Percentiles rank a stretch among this genome's conserved stretches.
These are phyloP conservation scores for Holcopasites calliopsidis DNA, from an alignment of 1,140 invertebrate species.

Conservation along the genomic window DNA sequence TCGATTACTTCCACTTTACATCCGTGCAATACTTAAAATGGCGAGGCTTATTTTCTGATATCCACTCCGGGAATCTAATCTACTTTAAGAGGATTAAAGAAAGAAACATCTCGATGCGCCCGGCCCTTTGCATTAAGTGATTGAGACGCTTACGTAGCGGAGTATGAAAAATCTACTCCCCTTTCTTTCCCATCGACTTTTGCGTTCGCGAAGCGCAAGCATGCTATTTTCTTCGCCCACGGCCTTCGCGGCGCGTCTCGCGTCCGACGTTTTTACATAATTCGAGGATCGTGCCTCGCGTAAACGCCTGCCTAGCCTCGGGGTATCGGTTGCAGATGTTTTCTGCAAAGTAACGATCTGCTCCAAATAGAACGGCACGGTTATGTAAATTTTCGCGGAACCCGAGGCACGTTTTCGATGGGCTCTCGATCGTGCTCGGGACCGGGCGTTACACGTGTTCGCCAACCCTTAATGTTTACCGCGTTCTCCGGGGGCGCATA, in stretches of 20 bases:
- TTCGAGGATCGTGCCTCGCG: neutral
- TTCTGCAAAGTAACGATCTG: neutral
- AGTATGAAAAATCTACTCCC: neutral
- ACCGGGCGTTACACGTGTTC: slow-evolving; percentile 40
- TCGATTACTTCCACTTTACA: slow-evolving; percentile 4
- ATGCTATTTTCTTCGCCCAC: neutral
- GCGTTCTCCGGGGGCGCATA: slow-evolving; percentile 15
- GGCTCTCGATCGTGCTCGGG: neutral
- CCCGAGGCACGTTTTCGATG: neutral
- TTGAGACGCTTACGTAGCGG: neutral
- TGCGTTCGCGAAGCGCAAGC: neutral
- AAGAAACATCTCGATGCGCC: neutral
- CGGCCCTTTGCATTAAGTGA: neutral
- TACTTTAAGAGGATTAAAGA: neutral
- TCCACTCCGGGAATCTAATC: neutral
- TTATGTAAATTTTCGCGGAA: slow-evolving; percentile 14
- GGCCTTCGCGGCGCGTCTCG: neutral
- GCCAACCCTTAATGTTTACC: slow-evolving; percentile 41
- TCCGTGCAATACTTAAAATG: neutral
- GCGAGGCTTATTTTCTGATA: neutral
- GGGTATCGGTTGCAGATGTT: neutral
- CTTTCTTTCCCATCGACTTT: neutral
- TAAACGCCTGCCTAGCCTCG: too few relatives aligned
- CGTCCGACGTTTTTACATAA: neutral
- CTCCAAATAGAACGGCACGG: neutral